Percentiles rank a stretch among this genome's conserved stretches.
Evolutionary conservation across 2,797 vertebrate genomes (phyloP).

Genomic region (Coluber constrictor): DNA sequence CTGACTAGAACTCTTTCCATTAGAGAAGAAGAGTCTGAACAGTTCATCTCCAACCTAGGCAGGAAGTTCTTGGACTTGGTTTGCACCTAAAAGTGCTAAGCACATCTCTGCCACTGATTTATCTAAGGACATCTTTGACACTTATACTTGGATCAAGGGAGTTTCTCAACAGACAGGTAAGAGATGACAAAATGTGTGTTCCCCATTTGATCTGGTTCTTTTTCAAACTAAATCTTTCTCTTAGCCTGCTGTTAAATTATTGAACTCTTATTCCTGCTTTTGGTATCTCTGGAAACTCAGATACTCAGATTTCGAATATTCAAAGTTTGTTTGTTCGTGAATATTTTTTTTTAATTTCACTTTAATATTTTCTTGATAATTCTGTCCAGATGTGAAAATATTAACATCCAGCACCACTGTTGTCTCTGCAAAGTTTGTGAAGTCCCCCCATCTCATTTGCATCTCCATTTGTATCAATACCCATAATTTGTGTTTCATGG

Average conservation of each 20-base stretch:
- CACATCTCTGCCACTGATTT: slow-evolving; percentile 62
- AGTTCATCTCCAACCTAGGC: slow-evolving; percentile 64
- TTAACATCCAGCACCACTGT: slow-evolving; percentile 14
- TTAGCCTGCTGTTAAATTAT: slow-evolving; percentile 24
- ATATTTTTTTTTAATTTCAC: slow-evolving; percentile 17
- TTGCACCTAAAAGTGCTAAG: slow-evolving; percentile 61
- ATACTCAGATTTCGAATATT: slow-evolving; percentile 30
- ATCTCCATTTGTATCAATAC: slow-evolving; percentile 14
- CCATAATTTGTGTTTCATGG: background rate
- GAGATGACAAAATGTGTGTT: slow-evolving; percentile 64
- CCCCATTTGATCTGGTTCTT: slow-evolving; percentile 46
- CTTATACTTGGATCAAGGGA: slow-evolving; percentile 63
- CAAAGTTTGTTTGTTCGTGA: slow-evolving; percentile 1
- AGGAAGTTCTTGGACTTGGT: slow-evolving; percentile 58
- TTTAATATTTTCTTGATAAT: slow-evolving; percentile 15
- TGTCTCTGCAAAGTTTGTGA: slow-evolving; percentile 49
- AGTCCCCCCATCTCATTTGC: slow-evolving; percentile 46
- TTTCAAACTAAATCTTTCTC: slow-evolving; percentile 39
- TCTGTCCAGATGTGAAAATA: slow-evolving; percentile 7
- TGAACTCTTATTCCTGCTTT: slow-evolving; percentile 41
- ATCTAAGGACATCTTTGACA: slow-evolving; percentile 57
- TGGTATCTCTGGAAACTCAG: slow-evolving; percentile 42
- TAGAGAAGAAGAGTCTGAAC: slow-evolving; percentile 64
- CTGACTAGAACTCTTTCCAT: slow-evolving; percentile 58
- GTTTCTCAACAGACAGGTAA: slow-evolving; percentile 71